phyloP scores from a whole-genome alignment of 2,888 invertebrate genomes.

The Drosophila meridionalis region DNA sequence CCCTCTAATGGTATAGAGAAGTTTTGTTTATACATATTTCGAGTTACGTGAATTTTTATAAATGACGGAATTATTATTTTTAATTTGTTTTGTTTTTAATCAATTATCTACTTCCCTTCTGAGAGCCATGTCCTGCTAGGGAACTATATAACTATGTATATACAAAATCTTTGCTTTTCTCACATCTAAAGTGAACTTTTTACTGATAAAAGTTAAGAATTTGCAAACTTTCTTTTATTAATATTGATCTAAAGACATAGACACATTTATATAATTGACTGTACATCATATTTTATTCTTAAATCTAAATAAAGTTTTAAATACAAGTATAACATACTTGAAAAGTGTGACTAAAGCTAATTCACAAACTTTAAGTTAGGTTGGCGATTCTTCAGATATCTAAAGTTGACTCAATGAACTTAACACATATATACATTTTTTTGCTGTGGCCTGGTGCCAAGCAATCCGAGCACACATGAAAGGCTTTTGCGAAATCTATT shows the following conservation, averaged over 20 bases:
- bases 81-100: neutral
- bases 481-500: conserved; percentile 22
- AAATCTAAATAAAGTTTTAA: neutral
- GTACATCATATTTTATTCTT: neutral
- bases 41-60: too few species aligned
- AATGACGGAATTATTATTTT: too few species aligned
- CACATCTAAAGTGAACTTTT: too few species aligned
- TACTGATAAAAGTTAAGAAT: too few species aligned
- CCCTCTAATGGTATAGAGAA: too few species aligned
- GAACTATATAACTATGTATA: too few species aligned
- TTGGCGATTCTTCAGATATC: neutral
- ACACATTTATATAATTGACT: too few species aligned
- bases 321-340: neutral
- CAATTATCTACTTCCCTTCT: neutral
- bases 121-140: neutral
- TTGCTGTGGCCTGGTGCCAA: neutral
- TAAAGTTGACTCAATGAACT: neutral
- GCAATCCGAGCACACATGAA: conserved; percentile 13
- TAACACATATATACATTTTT: neutral
- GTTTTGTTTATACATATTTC: neutral
- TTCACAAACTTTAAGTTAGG: neutral
- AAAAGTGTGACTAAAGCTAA: too few species aligned
- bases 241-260: too few species aligned
- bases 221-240: too few species aligned
- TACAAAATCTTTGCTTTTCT: too few species aligned